Conservation (phyloP, 2,797 vertebrate genomes). For the Falco berigora region DNA sequence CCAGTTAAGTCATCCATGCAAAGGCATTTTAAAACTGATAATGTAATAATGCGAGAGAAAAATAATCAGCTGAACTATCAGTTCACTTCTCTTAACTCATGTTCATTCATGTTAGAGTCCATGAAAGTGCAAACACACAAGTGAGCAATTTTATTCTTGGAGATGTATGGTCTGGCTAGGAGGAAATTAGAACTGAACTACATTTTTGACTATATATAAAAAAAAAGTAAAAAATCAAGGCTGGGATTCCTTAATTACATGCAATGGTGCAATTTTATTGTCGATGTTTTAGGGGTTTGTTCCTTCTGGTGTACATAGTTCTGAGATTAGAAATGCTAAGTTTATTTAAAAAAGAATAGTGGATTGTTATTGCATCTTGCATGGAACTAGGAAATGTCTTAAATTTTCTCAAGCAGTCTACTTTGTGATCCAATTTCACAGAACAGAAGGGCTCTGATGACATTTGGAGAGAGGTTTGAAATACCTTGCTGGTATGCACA, state of each 20-base stretch:
- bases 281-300: fast-evolving
- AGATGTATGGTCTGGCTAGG: not conserved
- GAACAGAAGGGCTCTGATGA: not conserved
- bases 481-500: not conserved
- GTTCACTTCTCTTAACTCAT: not conserved
- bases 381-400: not conserved
- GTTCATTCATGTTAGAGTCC: not conserved
- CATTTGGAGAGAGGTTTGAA: not conserved
- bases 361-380: not conserved
- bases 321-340: not conserved
- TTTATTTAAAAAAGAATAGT: not conserved
- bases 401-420: not conserved
- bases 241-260: not conserved
- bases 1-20: not conserved
- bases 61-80: not conserved
- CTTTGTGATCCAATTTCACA: not conserved
- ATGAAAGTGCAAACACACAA: not conserved
- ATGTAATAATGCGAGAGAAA: not conserved
- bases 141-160: not conserved
- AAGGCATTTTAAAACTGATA: not conserved
- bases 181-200: not conserved
- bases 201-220: not conserved
- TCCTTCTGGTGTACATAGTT: not conserved
- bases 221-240: not conserved
- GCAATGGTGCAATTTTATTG: not conserved